These are phyloP conservation scores for Lacerta agilis DNA, from an alignment of 2,797 vertebrate species.

Conservation along the genomic window DNA sequence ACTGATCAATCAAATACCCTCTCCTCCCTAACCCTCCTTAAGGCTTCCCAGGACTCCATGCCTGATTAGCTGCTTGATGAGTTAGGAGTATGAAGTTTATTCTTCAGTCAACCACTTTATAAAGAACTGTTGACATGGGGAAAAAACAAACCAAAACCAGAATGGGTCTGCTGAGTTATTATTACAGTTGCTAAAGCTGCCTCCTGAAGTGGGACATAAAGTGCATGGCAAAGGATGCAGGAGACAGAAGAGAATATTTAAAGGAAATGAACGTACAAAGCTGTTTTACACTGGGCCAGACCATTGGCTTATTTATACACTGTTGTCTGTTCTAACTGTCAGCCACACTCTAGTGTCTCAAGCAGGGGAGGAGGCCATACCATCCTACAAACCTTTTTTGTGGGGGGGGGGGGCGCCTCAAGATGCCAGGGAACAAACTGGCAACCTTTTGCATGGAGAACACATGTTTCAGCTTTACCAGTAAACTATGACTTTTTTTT, in stretches of 20 bases:
- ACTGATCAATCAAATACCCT: slow-evolving; percentile 7
- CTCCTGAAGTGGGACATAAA: background rate
- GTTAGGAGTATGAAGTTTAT: background rate
- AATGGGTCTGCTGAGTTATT: background rate
- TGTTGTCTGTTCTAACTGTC: background rate
- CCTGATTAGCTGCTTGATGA: background rate
- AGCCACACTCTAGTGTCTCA: background rate
- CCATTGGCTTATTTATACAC: background rate
- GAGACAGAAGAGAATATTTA: background rate
- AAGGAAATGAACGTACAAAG: background rate
- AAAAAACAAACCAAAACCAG: background rate
- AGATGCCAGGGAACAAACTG: background rate
- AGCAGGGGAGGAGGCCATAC: background rate
- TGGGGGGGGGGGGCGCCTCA: background rate
- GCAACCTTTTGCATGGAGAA: background rate
- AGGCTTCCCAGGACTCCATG: background rate
- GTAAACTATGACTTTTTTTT: too few relatives aligned
- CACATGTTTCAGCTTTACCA: too few relatives aligned
- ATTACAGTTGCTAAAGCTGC: background rate
- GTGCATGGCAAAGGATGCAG: background rate
- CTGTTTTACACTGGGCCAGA: background rate
- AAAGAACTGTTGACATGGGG: background rate
- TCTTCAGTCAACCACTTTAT: background rate
- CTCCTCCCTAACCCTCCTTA: background rate
- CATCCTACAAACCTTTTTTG: background rate